Base-by-base conservation (phyloP, 1,140 invertebrate species). In the Magallana ariakensis region DNA sequence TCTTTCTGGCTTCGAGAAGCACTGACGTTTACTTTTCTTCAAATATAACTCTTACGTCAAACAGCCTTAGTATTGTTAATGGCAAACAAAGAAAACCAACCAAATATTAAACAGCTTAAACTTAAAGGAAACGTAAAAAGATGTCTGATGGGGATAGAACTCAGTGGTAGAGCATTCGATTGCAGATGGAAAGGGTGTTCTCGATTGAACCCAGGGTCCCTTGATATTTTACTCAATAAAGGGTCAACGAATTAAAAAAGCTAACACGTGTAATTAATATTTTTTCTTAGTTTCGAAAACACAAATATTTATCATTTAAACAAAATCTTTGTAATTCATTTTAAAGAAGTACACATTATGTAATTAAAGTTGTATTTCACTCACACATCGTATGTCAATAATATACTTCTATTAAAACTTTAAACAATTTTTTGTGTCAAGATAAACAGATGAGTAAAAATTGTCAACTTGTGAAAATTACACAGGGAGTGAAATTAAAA, bases 91-190 rank as follows among this genome's bases (percentile, higher is more conserved):
- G 33, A 46, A 46, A 46, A 46, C 33, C 33, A 46, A 5, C 33
- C 2, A 46, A 46, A 46, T 46, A 46, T 46, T n/a, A n/a, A n/a
- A 46, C 33, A 46, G 33, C 33, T 46, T 5, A 46, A n/a, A n/a
- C 5, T 5, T 46, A 46, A 46, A 46, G 33, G 33, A 46, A 46
- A 5, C 33, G 33, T 46, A 4, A 46, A 46, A 46, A 46, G 33
- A 46, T 4, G 0, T 2, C 33, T 46, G 3, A 46, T 46, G 91
- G 91, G 97, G 97, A 96, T 97, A 97, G 97, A 97, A 97, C 97
- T 97, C 97, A 97, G 97, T 97, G 97, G 97, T 97, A 97, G 97
- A 97, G 97, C 97, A 97, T 97, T 97, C 96, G 97, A 97, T 97
- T 97, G 97, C 97, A 97, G 97, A 97, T 97, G 97, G 97, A 97